These are phyloP conservation scores for Cydia fagiglandana DNA, from an alignment of 1,140 invertebrate species.

Conservation along the genomic window DNA sequence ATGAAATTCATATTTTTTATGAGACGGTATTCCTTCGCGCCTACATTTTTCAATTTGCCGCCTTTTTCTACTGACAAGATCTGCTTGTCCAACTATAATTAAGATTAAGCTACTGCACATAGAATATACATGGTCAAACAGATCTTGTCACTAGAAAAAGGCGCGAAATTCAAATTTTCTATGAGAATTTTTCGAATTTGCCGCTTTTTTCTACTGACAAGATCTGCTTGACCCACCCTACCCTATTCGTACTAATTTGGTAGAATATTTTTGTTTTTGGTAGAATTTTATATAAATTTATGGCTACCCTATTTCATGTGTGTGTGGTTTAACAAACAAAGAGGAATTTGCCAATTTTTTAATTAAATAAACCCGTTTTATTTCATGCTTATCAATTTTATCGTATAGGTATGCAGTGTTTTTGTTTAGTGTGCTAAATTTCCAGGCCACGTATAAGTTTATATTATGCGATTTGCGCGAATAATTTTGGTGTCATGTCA, in stretches of 20 bases:
- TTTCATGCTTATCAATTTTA: constrained; percentile 40
- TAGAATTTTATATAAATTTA: constrained; percentile 7
- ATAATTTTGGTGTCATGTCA: constrained; percentile 36
- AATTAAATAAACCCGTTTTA: constrained; percentile 47
- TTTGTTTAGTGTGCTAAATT: not conserved
- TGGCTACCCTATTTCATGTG: constrained; percentile 44
- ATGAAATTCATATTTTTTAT: too few relatives aligned
- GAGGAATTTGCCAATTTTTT: constrained; percentile 47
- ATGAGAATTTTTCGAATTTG: too few relatives aligned
- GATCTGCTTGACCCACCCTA: too few relatives aligned
- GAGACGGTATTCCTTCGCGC: too few relatives aligned
- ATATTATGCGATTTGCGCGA: constrained; percentile 3
- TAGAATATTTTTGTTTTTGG: not conserved
- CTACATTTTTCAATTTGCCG: too few relatives aligned
- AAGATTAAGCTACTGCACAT: too few relatives aligned
- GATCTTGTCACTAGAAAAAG: too few relatives aligned
- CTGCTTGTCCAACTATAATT: too few relatives aligned
- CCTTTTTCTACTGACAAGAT: too few relatives aligned
- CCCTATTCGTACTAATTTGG: not conserved
- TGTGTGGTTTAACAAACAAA: constrained; percentile 52
- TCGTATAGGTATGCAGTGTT: constrained; percentile 36
- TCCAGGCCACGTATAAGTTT: constrained; percentile 4
- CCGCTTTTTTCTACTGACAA: too few relatives aligned
- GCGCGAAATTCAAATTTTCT: too few relatives aligned
- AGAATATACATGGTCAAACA: too few relatives aligned